Percentiles rank a stretch among this genome's conserved stretches.
Evolutionary conservation across 2,113 vertebrate species (phyloP).

Genomic region (Anarrhichthys ocellatus): DNA sequence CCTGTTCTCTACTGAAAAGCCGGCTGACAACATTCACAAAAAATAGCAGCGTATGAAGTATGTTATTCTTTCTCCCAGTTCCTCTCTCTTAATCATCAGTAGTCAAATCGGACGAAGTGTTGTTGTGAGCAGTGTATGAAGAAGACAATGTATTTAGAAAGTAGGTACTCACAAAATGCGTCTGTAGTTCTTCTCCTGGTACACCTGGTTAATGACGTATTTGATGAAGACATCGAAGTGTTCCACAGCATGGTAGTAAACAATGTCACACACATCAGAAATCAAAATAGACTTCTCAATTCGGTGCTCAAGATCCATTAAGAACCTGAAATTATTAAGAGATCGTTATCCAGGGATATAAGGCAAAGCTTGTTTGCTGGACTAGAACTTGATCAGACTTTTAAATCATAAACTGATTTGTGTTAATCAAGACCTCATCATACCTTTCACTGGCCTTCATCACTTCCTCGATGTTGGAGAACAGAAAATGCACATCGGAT

Average conservation of each 20-base stretch:
- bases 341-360: not conserved
- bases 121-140: not conserved
- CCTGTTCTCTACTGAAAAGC: slow-evolving; percentile 41
- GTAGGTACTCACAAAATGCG: slow-evolving; percentile 91
- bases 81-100: slow-evolving; percentile 7
- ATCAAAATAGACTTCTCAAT: slow-evolving; percentile 93
- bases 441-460: slow-evolving; percentile 96
- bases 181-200: slow-evolving; percentile 95
- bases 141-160: not conserved
- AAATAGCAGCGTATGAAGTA: not conserved
- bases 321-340: slow-evolving; percentile 83
- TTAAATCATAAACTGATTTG: not conserved
- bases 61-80: not conserved
- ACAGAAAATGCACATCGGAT: slow-evolving; percentile 94
- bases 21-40: not conserved
- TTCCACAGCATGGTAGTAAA: slow-evolving; percentile 86
- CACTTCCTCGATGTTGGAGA: slow-evolving; percentile 96
- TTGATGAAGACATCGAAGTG: slow-evolving; percentile 93
- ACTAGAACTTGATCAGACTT: slow-evolving; percentile 2
- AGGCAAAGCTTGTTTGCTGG: not conserved
- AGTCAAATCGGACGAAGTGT: not conserved
- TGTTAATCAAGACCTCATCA: slow-evolving; percentile 30
- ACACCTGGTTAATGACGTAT: slow-evolving; percentile 97
- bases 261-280: slow-evolving; percentile 95
- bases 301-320: slow-evolving; percentile 94